Conservation (phyloP, 2,797 vertebrate species). For the Avahi laniger region DNA sequence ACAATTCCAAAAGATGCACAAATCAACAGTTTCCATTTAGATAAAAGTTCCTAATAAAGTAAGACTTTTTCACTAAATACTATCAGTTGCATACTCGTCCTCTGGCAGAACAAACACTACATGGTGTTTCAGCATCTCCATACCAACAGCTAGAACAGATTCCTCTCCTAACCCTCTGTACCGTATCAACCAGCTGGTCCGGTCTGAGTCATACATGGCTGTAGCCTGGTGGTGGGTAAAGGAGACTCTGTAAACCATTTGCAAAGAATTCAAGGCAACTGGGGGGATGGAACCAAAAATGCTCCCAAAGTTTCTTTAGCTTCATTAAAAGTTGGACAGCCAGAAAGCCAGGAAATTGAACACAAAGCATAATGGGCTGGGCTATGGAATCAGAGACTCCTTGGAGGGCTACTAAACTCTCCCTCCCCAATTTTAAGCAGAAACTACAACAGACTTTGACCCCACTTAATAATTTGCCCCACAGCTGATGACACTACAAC, state of each 20-base stretch:
- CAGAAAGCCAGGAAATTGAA: neutral
- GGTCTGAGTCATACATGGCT: constrained; percentile 61
- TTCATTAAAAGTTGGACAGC: constrained; percentile 3
- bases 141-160: constrained; percentile 57
- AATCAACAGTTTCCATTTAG: neutral
- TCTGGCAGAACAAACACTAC: constrained; percentile 56
- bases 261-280: constrained; percentile 51
- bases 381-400: neutral
- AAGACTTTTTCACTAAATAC: neutral
- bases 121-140: constrained; percentile 13
- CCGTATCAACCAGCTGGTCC: constrained; percentile 54
- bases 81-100: neutral
- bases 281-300: constrained; percentile 9
- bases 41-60: constrained; percentile 36
- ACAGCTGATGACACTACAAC: neutral
- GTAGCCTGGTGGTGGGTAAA: constrained; percentile 47
- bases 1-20: neutral
- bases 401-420: neutral
- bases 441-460: neutral
- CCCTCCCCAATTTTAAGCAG: neutral
- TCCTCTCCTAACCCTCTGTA: constrained; percentile 40
- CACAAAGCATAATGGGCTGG: neutral
- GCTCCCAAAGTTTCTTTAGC: neutral
- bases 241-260: constrained; percentile 25
- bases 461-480: neutral